Evolutionary conservation across 2,888 invertebrate genomes (phyloP).

Genomic region (Idaea straminata): DNA sequence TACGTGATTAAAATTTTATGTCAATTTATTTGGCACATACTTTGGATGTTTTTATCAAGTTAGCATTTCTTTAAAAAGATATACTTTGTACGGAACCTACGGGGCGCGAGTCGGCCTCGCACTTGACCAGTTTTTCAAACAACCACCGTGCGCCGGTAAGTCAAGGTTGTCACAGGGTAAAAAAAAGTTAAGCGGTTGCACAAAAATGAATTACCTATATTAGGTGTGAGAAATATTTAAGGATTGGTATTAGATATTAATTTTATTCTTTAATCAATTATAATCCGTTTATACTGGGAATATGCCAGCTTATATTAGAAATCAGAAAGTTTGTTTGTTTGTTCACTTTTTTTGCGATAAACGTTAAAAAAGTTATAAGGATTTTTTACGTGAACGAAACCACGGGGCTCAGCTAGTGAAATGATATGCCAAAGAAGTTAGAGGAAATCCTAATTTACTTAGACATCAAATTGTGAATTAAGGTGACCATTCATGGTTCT

Average conservation of each 20-base stretch:
- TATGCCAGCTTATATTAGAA: not conserved
- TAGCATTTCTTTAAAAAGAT: no score
- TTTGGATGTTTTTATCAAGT: no score
- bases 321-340: not conserved
- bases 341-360: not conserved
- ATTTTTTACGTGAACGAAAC: not conserved
- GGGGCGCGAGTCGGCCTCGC: not conserved
- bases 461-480: not conserved
- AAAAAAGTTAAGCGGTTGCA: conserved; percentile 43
- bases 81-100: no score
- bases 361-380: not conserved
- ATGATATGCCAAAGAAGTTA: not conserved
- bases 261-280: conserved; percentile 20
- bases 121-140: conserved; percentile 29
- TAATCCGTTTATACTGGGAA: not conserved
- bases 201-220: conserved; percentile 36
- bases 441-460: not conserved
- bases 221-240: conserved; percentile 7
- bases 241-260: conserved; percentile 24
- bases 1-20: no score
- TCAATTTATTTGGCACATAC: no score
- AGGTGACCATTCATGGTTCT: not conserved
- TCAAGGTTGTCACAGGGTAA: conserved; percentile 69
- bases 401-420: not conserved
- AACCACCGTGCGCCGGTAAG: conserved; percentile 36